Conservation (phyloP, 2,888 invertebrate genomes). For the Erebia ligea region DNA sequence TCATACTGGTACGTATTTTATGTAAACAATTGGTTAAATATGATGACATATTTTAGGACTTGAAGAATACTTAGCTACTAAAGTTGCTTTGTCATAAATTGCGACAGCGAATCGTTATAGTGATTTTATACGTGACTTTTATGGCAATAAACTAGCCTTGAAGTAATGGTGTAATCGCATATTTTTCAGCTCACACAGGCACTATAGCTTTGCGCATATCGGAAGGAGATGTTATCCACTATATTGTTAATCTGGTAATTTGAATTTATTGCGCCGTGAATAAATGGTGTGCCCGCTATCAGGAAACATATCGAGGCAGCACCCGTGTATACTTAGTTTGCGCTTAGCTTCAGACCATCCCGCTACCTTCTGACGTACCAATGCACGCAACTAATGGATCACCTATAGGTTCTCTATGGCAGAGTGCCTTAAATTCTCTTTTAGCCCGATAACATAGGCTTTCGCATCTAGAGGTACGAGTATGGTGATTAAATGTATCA, state of each 20-base stretch:
- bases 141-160: slow-evolving; percentile 2
- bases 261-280: slow-evolving; percentile 83
- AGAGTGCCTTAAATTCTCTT: background rate
- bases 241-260: slow-evolving; percentile 84
- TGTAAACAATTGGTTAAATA: background rate
- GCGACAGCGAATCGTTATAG: background rate
- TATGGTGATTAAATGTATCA: too few relatives aligned
- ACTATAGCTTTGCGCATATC: background rate
- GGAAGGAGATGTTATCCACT: slow-evolving; percentile 74
- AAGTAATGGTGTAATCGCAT: background rate
- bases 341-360: slow-evolving; percentile 45
- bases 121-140: background rate
- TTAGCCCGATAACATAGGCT: too few relatives aligned
- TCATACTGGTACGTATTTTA: background rate
- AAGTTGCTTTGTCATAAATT: too few relatives aligned
- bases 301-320: slow-evolving; percentile 69
- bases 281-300: slow-evolving; percentile 79
- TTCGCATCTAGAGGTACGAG: too few relatives aligned
- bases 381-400: slow-evolving; percentile 28
- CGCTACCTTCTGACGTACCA: slow-evolving; percentile 40
- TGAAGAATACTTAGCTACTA: background rate
- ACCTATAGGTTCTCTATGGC: background rate
- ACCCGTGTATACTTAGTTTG: slow-evolving; percentile 55
- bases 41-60: background rate
- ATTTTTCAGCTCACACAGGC: background rate